Evolutionary conservation across 2,888 invertebrate genomes (phyloP).

Genomic region (Synanthedon formicaeformis): DNA sequence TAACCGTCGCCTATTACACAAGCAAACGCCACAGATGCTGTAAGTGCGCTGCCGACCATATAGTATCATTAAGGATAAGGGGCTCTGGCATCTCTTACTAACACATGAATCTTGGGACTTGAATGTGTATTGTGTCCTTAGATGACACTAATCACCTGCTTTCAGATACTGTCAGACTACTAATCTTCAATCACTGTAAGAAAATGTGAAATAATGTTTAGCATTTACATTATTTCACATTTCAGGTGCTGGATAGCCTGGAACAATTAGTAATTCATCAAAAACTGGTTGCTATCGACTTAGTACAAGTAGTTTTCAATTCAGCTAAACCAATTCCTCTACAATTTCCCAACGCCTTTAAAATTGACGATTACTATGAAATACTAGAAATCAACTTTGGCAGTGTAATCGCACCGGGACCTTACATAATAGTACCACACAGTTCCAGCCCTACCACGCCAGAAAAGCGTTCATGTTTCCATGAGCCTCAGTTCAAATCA

Average conservation of each 20-base stretch:
- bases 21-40: no score
- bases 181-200: no score
- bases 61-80: no score
- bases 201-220: no score
- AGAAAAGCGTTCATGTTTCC: constrained; percentile 89
- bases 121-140: no score
- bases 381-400: constrained; percentile 41
- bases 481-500: constrained; percentile 87
- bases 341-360: constrained; percentile 24
- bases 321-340: constrained; percentile 23
- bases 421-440: constrained; percentile 75
- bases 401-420: constrained; percentile 25
- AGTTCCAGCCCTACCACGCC: constrained; percentile 84
- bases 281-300: constrained; percentile 38
- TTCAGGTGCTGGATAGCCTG: constrained; percentile 38
- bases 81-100: no score
- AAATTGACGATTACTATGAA: constrained; percentile 40
- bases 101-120: no score
- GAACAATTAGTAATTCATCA: constrained; percentile 52
- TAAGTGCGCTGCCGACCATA: no score
- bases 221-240: constrained; percentile 2
- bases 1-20: no score
- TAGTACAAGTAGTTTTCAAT: constrained; percentile 22
- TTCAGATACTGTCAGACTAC: no score
- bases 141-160: no score